Percentiles rank a stretch among this genome's conserved stretches.
Conservation (phyloP, 2,888 invertebrate species). For the Drosophila austrosaltans region DNA sequence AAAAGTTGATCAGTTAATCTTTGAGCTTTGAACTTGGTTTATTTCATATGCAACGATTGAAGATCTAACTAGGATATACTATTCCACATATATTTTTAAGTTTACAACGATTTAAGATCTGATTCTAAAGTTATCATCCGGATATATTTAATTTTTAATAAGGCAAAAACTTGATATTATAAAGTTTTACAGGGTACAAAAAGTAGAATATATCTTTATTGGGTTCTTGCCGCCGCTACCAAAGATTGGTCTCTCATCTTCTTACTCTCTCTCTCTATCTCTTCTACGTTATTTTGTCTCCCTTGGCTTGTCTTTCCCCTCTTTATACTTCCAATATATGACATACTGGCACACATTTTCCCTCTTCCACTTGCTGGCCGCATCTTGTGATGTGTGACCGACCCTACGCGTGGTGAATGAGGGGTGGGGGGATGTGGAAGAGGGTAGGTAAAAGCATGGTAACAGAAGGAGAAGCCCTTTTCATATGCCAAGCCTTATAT, state of each 20-base stretch:
- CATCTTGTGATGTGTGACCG: constrained; percentile 25
- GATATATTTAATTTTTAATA: too few relatives aligned
- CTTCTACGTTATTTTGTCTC: too few relatives aligned
- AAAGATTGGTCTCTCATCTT: constrained; percentile 25
- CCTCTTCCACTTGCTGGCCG: constrained; percentile 12
- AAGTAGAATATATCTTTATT: neutral
- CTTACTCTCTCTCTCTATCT: too few relatives aligned
- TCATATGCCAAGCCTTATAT: constrained; percentile 44
- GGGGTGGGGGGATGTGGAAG: neutral
- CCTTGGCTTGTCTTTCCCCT: constrained; percentile 8
- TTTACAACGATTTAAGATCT: too few relatives aligned
- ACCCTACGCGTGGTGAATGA: neutral
- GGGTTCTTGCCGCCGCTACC: neutral
- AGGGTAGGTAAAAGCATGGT: neutral
- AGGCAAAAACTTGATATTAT: too few relatives aligned
- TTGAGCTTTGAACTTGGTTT: too few relatives aligned
- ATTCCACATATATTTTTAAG: too few relatives aligned
- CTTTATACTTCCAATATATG: constrained; percentile 42
- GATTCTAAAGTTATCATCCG: too few relatives aligned
- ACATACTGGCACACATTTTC: constrained; percentile 75
- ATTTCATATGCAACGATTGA: too few relatives aligned
- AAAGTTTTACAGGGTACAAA: neutral
- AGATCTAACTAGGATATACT: too few relatives aligned
- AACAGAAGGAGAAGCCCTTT: constrained; percentile 27
- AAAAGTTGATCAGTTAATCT: too few relatives aligned